These are phyloP conservation scores for Anarhynchus alexandrinus DNA, from an alignment of 2,113 vertebrate species.

Conservation along the genomic window DNA sequence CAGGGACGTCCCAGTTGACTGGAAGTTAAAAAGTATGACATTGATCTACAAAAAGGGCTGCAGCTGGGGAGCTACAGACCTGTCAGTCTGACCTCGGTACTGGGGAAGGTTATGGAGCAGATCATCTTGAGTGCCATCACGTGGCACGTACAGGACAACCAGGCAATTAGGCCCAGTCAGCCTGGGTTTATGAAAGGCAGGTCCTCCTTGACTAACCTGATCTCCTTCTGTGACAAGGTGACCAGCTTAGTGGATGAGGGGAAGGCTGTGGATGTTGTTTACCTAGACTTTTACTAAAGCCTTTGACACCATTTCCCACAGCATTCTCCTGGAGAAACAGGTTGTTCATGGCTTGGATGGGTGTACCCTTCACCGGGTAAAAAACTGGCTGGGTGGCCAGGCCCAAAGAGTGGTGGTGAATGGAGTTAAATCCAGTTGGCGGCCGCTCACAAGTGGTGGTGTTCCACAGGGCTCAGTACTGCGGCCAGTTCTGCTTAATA, in stretches of 20 bases:
- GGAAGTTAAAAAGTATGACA: not conserved
- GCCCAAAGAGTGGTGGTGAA: not conserved
- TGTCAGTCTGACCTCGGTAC: not conserved
- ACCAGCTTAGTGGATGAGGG: not conserved
- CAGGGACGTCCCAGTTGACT: not conserved
- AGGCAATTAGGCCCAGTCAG: not conserved
- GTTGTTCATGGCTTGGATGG: not conserved
- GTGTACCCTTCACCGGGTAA: not conserved
- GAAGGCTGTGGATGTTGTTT: too few relatives aligned
- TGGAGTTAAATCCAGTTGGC: not conserved
- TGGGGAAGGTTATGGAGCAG: not conserved
- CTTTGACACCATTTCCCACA: not conserved
- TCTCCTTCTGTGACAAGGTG: not conserved
- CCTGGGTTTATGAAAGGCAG: not conserved
- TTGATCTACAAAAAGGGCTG: not conserved
- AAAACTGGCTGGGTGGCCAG: not conserved
- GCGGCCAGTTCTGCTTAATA: not conserved
- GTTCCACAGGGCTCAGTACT: not conserved
- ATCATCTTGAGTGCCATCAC: not conserved
- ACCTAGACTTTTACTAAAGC: not conserved
- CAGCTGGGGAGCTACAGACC: not conserved
- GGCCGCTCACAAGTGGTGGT: not conserved
- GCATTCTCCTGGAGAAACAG: not conserved
- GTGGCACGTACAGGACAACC: not conserved
- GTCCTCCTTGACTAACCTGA: not conserved